Conservation (phyloP, 1,140 invertebrate species). For the Euura saliciscinereae region DNA sequence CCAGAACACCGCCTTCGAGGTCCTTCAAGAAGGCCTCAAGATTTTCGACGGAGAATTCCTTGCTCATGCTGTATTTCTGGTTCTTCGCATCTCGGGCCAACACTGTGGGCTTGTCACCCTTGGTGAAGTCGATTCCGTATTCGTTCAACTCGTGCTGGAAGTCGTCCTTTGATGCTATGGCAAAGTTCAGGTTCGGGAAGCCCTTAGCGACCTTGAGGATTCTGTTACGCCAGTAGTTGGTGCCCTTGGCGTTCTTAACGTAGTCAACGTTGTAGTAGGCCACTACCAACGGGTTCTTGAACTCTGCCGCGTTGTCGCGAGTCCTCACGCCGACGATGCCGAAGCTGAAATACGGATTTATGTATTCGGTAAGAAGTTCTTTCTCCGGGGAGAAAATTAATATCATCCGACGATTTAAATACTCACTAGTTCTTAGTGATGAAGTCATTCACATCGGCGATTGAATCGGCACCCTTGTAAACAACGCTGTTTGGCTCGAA, state of each 20-base stretch:
- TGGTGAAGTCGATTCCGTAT: constrained; percentile 87
- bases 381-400: neutral
- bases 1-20: constrained; percentile 80
- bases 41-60: constrained; percentile 90
- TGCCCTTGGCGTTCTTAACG: constrained; percentile 94
- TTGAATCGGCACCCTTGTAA: constrained; percentile 75
- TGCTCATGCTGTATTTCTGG: constrained; percentile 89
- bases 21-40: constrained; percentile 91
- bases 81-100: constrained; percentile 81
- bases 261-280: constrained; percentile 97
- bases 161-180: constrained; percentile 89
- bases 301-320: constrained; percentile 83
- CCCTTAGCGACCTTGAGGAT: constrained; percentile 94
- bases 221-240: constrained; percentile 99
- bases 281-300: constrained; percentile 87
- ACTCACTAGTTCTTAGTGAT: constrained; percentile 87
- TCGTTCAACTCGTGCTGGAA: constrained; percentile 95
- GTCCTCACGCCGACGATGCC: constrained; percentile 92
- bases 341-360: constrained; percentile 67
- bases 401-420: constrained; percentile 13
- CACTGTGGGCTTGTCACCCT: constrained; percentile 89
- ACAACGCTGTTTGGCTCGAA: constrained; percentile 83
- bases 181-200: constrained; percentile 82
- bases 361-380: constrained; percentile 14
- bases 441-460: constrained; percentile 78